phyloP scores from a whole-genome alignment of 2,888 invertebrate genomes.

The Meganola albula region DNA sequence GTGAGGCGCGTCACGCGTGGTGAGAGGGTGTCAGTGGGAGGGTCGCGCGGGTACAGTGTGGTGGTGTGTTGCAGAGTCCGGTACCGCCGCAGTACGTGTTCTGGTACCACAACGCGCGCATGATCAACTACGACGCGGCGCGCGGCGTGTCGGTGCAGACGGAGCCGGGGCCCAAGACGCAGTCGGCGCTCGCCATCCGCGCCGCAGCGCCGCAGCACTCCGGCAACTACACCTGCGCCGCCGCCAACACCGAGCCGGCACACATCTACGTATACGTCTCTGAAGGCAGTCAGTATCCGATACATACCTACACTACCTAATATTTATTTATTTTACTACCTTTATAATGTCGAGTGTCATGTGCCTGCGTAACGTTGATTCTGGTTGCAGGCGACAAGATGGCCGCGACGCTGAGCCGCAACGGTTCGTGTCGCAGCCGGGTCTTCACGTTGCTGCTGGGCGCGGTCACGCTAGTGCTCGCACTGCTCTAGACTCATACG shows the following conservation, averaged over 20 bases:
- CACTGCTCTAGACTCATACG: not conserved
- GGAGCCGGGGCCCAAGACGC: constrained; percentile 89
- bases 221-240: constrained; percentile 94
- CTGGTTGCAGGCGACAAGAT: constrained; percentile 88
- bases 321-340: too few species aligned
- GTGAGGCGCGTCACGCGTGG: constrained; percentile 71
- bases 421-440: constrained; percentile 51
- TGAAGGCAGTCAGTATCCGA: constrained; percentile 84
- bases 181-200: constrained; percentile 89
- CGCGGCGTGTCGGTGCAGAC: constrained; percentile 90
- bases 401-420: constrained; percentile 91
- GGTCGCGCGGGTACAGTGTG: not conserved
- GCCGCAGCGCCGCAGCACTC: constrained; percentile 90
- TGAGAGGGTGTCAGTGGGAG: not conserved
- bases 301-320: too few species aligned
- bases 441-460: constrained; percentile 9
- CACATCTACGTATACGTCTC: constrained; percentile 94
- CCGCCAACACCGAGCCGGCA: constrained; percentile 92
- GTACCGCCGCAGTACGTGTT: constrained; percentile 96
- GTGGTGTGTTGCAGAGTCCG: constrained; percentile 84
- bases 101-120: constrained; percentile 96
- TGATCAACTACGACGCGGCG: constrained; percentile 94
- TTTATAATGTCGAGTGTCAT: too few species aligned
- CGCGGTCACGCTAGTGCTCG: constrained; percentile 7
- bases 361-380: too few species aligned